phyloP scores from a whole-genome alignment of 2,797 vertebrate species.

The Hyperoplus immaculatus region DNA sequence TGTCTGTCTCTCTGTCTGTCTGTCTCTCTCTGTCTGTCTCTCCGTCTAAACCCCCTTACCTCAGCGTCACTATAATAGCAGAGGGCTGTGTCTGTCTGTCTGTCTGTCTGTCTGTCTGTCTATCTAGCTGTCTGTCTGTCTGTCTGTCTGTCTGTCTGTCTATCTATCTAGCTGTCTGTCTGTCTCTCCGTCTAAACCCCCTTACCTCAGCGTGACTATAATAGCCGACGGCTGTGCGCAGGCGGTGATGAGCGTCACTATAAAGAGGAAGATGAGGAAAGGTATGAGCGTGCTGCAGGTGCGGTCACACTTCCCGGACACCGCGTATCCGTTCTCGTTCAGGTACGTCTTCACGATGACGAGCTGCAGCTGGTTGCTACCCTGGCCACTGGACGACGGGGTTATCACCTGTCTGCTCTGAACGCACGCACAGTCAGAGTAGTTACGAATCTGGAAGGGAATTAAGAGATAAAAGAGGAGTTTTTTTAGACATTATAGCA shows the following conservation, averaged over 20 bases:
- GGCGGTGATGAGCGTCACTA: conserved; percentile 97
- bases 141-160: too few relatives aligned
- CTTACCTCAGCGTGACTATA: conserved; percentile 97
- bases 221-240: conserved; percentile 97
- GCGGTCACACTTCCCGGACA: conserved; percentile 94
- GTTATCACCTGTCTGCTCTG: conserved; percentile 98
- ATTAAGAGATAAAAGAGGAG: background rate
- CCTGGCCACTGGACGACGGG: conserved; percentile 89
- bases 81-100: too few relatives aligned
- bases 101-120: too few relatives aligned
- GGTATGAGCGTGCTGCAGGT: conserved; percentile 96
- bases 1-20: too few relatives aligned
- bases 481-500: background rate
- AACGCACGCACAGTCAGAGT: conserved; percentile 96
- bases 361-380: conserved; percentile 91
- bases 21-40: too few relatives aligned
- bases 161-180: too few relatives aligned
- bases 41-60: too few relatives aligned
- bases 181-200: too few relatives aligned
- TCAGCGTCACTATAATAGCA: too few relatives aligned
- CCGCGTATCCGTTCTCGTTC: conserved; percentile 94
- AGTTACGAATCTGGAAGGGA: conserved; percentile 90
- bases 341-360: conserved; percentile 98
- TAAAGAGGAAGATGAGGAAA: conserved; percentile 97
- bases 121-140: too few relatives aligned